phyloP scores from a whole-genome alignment of 2,113 vertebrate species.

The Noctilio leporinus region DNA sequence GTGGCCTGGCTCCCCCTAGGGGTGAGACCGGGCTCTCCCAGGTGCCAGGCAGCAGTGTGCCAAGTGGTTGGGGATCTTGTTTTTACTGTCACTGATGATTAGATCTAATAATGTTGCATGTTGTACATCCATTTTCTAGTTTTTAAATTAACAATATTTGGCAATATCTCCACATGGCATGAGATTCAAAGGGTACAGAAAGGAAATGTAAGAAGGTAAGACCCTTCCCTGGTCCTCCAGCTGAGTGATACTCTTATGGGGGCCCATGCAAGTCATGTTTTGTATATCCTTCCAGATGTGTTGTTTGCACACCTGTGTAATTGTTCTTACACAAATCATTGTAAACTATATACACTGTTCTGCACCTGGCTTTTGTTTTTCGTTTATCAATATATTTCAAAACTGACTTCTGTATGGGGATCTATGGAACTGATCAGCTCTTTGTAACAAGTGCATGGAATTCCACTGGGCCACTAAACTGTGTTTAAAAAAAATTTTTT shows the following conservation, averaged over 20 bases:
- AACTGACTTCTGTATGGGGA: not conserved
- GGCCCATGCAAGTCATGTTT: not conserved
- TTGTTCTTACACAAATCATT: not conserved
- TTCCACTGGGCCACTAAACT: not conserved
- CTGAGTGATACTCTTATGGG: not conserved
- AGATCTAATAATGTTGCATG: not conserved
- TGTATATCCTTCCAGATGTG: not conserved
- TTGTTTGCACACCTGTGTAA: not conserved
- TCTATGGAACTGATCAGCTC: not conserved
- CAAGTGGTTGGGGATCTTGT: not conserved
- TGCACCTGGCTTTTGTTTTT: not conserved
- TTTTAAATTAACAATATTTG: not conserved
- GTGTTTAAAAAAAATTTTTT: not conserved
- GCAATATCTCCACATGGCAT: not conserved
- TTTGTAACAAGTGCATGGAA: not conserved
- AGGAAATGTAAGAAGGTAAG: not conserved
- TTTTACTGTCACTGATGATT: not conserved
- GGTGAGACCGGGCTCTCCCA: not conserved
- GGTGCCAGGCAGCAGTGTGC: not conserved
- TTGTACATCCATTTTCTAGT: not conserved
- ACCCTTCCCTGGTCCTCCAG: not conserved
- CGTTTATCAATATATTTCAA: not conserved
- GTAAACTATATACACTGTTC: not conserved
- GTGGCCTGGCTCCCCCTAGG: not conserved
- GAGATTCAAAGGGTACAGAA: not conserved